Evolutionary conservation across 2,888 invertebrate genomes (phyloP).

Genomic region (Stegana nigrithorax): DNA sequence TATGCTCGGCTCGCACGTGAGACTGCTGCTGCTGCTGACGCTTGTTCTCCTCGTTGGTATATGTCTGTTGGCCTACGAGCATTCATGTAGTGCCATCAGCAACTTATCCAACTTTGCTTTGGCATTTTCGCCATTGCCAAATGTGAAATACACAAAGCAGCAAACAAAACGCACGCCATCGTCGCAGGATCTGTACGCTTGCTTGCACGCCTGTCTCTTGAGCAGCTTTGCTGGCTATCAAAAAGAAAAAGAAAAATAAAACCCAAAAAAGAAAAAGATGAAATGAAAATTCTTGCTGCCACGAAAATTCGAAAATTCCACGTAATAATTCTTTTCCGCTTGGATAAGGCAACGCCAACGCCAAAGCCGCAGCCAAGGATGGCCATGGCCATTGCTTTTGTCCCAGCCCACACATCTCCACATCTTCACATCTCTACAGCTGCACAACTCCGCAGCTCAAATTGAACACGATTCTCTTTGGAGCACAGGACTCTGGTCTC

Average conservation of each 20-base stretch:
- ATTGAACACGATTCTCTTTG: constrained; percentile 50
- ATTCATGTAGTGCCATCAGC: constrained; percentile 17
- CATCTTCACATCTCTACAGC: neutral
- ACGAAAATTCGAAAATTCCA: constrained; percentile 42
- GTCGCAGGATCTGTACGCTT: constrained; percentile 23
- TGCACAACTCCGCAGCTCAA: constrained; percentile 29
- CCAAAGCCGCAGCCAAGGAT: neutral
- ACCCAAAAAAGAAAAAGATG: no score
- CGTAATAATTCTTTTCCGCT: constrained; percentile 64
- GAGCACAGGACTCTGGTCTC: constrained; percentile 29
- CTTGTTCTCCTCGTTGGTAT: no score
- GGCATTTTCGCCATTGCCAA: neutral
- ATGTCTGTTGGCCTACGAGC: constrained; percentile 1
- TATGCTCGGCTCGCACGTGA: neutral
- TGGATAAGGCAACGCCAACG: constrained; percentile 41
- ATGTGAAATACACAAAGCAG: neutral
- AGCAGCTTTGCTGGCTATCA: constrained; percentile 44
- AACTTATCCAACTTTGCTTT: constrained; percentile 10
- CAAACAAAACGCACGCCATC: constrained; percentile 27
- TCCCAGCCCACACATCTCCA: neutral
- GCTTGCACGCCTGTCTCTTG: constrained; percentile 27
- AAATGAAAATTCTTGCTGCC: constrained; percentile 44
- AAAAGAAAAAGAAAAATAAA: no score
- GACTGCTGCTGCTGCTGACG: neutral
- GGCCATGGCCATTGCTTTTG: no score